Evolutionary conservation across 30 jellyfish, hydroid and myxozoan species (phyloP), one percentile per base, ranked within the genome.

Genomic region (Phacellophora camtschatica): DNA sequence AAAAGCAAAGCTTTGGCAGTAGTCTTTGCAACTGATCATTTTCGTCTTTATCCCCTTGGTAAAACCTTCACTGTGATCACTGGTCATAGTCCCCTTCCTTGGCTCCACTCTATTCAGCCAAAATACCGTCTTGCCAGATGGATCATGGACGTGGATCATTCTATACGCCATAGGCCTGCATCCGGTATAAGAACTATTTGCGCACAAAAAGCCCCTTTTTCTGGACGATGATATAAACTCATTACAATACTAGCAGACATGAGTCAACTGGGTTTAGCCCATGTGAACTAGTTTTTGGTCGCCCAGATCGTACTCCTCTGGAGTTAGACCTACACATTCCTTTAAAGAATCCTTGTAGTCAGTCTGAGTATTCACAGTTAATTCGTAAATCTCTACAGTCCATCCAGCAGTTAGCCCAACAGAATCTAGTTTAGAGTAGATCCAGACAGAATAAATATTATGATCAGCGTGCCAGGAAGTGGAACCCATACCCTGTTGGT

Each of bases 111-210:
- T 8, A 35, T 53, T n/a, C 68, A 82, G 20, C 83, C 84, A 29
- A 34, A 83, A 31, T 83, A 90, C 19, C 82, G 85, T 19, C 5
- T 59, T n/a, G 95, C 59, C 20, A 39, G 91, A 16, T 83, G 95
- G 95, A 63, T 83, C 29, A 64, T 55, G 90, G 90, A 83, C 25
- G 33, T 81, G 11, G 81, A 67, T 25, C 29, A 81, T 70, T 22
- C 22, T 24, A 22, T 81, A 2, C 28, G 28, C 32, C 74, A 82
- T 29, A 72, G 92, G 24, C 39, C 61, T 28, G 90, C 90, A 5
- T 33, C 16, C 19, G 46, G 4, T 39, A 79, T n/a, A n/a, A n/a
- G n/a, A n/a, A n/a, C n/a, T n/a, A n/a, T n/a, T n/a, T n/a, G n/a
- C n/a, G n/a, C n/a, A n/a, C n/a, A n/a, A n/a, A n/a, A n/a, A n/a